phyloP scores from a whole-genome alignment of 2,113 vertebrate species.

The Trinectes maculatus region DNA sequence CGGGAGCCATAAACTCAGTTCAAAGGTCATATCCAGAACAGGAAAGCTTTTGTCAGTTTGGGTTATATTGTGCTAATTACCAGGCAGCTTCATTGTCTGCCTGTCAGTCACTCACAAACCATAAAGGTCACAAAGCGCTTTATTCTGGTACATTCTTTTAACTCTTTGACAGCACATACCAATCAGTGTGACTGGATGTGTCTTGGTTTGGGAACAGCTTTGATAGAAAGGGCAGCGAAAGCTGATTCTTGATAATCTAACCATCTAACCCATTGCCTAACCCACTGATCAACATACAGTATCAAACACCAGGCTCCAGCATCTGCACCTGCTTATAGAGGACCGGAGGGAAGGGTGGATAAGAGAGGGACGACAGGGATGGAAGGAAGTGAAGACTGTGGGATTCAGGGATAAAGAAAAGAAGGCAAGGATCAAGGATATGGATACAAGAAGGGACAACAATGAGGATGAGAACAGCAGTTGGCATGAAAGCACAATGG shows the following conservation, averaged over 20 bases:
- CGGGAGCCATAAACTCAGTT: conserved; percentile 28
- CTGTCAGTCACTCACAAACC: conserved; percentile 35
- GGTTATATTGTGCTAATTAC: conserved; percentile 33
- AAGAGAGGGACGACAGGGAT: conserved; percentile 12
- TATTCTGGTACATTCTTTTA: conserved; percentile 26
- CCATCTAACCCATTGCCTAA: conserved; percentile 35
- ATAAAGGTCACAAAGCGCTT: conserved; percentile 15
- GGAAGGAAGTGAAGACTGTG: conserved; percentile 21
- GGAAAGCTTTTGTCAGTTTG: conserved; percentile 34
- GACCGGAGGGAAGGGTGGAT: conserved; percentile 18
- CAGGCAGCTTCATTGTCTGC: conserved; percentile 11
- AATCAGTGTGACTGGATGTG: conserved; percentile 7
- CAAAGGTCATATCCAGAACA: conserved; percentile 50
- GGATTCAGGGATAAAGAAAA: conserved; percentile 35
- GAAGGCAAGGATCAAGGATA: conserved; percentile 34
- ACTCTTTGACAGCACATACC: conserved; percentile 9
- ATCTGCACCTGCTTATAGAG: conserved; percentile 30
- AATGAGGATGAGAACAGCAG: conserved; percentile 25
- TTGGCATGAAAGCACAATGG: conserved; percentile 2
- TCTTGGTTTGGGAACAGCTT: conserved; percentile 1
- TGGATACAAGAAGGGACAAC: conserved; percentile 20
- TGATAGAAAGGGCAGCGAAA: conserved; percentile 13
- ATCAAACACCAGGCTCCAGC: conserved; percentile 30
- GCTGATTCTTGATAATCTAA: conserved; percentile 32
- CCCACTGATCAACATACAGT: conserved; percentile 13